Percentiles rank a stretch among this genome's conserved stretches.
These are phyloP conservation scores for Pristionchus fissidentatus DNA, from an alignment of 2,888 invertebrate species.

Conservation along the genomic window DNA sequence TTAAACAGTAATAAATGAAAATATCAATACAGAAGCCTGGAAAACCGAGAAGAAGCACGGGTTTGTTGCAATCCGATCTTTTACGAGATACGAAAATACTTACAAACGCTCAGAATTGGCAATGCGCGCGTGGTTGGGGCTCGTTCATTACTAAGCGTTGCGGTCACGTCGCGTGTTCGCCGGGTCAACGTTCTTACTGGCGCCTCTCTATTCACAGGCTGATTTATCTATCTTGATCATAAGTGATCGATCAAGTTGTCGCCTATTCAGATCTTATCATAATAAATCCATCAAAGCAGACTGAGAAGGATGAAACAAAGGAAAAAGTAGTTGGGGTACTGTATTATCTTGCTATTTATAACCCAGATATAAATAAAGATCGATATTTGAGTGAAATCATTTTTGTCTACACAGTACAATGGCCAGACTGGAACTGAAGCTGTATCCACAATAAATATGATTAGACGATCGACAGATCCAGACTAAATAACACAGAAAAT, in stretches of 20 bases:
- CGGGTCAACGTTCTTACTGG: too few relatives aligned
- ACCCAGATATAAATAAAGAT: background rate
- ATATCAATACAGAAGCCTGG: background rate
- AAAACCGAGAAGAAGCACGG: background rate
- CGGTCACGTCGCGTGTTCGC: background rate
- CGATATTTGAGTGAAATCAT: background rate
- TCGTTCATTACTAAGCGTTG: background rate
- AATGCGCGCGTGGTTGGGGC: background rate
- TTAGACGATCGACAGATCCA: background rate
- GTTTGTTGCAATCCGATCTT: background rate
- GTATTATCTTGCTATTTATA: too few relatives aligned
- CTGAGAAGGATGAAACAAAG: too few relatives aligned
- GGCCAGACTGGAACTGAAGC: background rate
- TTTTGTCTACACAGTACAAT: constrained; percentile 15
- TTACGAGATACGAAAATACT: background rate
- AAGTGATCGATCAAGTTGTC: constrained; percentile 23
- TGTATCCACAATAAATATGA: constrained; percentile 24
- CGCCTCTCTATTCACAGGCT: background rate
- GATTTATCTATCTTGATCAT: background rate
- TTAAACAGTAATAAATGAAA: too few relatives aligned
- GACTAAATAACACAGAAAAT: background rate
- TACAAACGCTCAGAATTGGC: constrained; percentile 5
- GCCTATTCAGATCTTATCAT: constrained; percentile 6
- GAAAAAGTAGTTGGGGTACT: background rate
- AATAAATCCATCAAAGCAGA: background rate